Base-by-base conservation (phyloP, 1,140 invertebrate genomes). In the Pseudachorutes palmiensis region DNA sequence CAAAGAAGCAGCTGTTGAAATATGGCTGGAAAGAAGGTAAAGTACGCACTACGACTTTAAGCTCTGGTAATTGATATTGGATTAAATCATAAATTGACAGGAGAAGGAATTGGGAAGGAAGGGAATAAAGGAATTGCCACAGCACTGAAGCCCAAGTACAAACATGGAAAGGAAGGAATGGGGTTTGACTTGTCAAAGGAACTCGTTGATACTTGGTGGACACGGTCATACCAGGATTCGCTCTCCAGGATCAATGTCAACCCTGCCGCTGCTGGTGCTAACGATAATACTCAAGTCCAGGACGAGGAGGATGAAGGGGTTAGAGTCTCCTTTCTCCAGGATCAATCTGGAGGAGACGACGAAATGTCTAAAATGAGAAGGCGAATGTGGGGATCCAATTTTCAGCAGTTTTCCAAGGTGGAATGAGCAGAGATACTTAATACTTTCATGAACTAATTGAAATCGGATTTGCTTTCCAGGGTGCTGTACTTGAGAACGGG, bases 121-220 rank as follows among this genome's bases (percentile, higher is more conserved):
- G 66, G 69, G 26, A 72, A 72, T 29, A 29, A 68, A 55, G 72
- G 72, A 55, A 74, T 74, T 1, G 28, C 62, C 5, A 26, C 55
- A 24, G 70, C 72, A 2, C 16, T 74, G 1, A 74, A 74, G 62
- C 72, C 72, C 0, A 59, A 61, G 32, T 70, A 69, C 32, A 74
- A 71, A 62, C 36, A 30, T 26, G 70, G 70, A 28, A 74, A 71
- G 31, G 68, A 67, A 62, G 72, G 72, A 28, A 68, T 74, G 65
- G 72, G 72, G n/a, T 74, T 70, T 69, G 70, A 74, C 22, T 24
- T 71, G 9, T 65, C 67, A 0, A 71, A 74, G 55, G 72, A 74
- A 24, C 45, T 74, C 1, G 66, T 67, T 2, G 72, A 74, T 36
- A 64, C 70, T 19, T 74, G 72, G 72, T 74, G 72, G 72, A 67